Percentiles rank a stretch among this genome's conserved stretches.
Evolutionary conservation across 2,888 invertebrate species (phyloP).

Genomic region (Luperina testacea): DNA sequence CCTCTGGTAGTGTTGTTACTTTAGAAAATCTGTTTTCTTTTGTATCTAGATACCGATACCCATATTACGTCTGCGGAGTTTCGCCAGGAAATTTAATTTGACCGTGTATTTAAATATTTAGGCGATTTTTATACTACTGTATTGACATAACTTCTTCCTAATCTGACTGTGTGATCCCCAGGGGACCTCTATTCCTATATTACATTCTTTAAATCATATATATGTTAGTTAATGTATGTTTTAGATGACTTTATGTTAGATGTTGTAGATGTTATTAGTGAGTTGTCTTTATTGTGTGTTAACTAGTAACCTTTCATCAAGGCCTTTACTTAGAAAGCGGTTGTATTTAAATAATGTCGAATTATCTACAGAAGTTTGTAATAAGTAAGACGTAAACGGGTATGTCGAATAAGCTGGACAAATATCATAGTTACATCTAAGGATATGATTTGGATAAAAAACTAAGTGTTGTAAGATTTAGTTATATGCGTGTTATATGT

Average conservation of each 20-base stretch:
- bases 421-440: constrained; percentile 39
- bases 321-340: constrained; percentile 55
- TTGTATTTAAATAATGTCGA: constrained; percentile 54
- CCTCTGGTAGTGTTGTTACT: background rate
- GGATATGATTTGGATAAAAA: constrained; percentile 38
- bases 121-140: constrained; percentile 34
- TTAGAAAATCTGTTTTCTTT: background rate
- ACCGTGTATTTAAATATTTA: constrained; percentile 19
- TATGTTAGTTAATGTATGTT: constrained; percentile 50
- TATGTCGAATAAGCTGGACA: constrained; percentile 52
- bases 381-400: constrained; percentile 54
- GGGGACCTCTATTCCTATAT: constrained; percentile 53
- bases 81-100: background rate
- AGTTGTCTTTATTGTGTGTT: constrained; percentile 53
- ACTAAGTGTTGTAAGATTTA: constrained; percentile 45
- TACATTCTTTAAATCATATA: constrained; percentile 53
- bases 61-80: background rate
- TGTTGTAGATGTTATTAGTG: constrained; percentile 49
- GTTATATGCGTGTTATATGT: constrained; percentile 52
- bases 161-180: constrained; percentile 33
- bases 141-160: constrained; percentile 34
- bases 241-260: constrained; percentile 55
- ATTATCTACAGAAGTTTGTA: constrained; percentile 49
- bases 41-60: background rate
- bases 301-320: constrained; percentile 35